These are phyloP conservation scores for Gadopsis bispinosus DNA, from an alignment of 2,797 vertebrate species.

Conservation along the genomic window DNA sequence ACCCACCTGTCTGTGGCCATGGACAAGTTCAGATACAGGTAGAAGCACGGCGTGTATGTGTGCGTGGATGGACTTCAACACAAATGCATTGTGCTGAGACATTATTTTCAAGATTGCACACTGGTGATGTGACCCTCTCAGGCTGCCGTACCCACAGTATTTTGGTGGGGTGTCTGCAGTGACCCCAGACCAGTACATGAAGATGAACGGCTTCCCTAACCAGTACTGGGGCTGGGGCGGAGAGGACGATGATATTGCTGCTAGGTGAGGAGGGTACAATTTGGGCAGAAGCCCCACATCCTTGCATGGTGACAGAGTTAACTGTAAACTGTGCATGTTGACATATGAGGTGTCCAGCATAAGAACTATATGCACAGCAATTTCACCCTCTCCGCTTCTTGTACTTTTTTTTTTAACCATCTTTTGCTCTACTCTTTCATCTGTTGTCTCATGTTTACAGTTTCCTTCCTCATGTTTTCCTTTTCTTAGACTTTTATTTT, in stretches of 20 bases:
- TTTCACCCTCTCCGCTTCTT: conserved; percentile 27
- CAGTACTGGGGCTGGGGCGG: conserved; percentile 99
- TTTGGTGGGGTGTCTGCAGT: conserved; percentile 96
- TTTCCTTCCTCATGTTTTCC: conserved; percentile 38
- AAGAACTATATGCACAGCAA: not conserved
- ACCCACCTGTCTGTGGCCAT: conserved; percentile 95
- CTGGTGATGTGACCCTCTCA: conserved; percentile 67
- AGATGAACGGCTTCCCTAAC: conserved; percentile 98
- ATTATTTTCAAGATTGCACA: conserved; percentile 26
- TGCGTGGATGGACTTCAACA: not conserved
- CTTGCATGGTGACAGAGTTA: conserved; percentile 19
- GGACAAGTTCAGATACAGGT: conserved; percentile 99
- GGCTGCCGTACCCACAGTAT: conserved; percentile 94
- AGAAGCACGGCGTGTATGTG: conserved; percentile 67
- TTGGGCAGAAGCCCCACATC: conserved; percentile 7
- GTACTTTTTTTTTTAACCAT: not conserved
- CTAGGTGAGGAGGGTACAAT: conserved; percentile 85
- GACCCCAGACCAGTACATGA: conserved; percentile 97
- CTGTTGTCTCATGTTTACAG: conserved; percentile 29
- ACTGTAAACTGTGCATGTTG: conserved; percentile 15
- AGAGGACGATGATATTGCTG: conserved; percentile 96
- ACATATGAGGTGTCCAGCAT: conserved; percentile 13
- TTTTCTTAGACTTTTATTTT: conserved; percentile 40
- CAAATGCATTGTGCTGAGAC: not conserved
- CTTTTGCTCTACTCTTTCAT: conserved; percentile 29